phyloP scores from a whole-genome alignment of 2,888 invertebrate species.

The Brenthis hecate region DNA sequence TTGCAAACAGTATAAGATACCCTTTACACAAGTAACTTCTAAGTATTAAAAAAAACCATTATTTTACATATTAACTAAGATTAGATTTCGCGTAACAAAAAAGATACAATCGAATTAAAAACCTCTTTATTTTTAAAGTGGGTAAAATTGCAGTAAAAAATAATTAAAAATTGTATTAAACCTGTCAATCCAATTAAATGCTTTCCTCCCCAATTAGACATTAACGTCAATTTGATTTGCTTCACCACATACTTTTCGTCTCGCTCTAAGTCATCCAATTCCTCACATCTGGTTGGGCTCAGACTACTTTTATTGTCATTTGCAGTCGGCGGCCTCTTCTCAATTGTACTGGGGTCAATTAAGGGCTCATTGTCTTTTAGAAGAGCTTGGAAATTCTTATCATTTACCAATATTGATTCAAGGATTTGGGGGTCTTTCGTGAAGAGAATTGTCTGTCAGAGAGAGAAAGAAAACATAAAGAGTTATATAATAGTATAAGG shows the following conservation, averaged over 20 bases:
- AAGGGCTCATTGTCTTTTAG: slow-evolving; percentile 67
- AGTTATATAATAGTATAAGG: not conserved
- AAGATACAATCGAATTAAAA: no score
- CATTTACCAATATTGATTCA: slow-evolving; percentile 71
- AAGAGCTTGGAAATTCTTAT: slow-evolving; percentile 68
- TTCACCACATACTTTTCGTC: slow-evolving; percentile 63
- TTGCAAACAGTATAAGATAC: no score
- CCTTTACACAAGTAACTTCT: no score
- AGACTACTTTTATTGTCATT: slow-evolving; percentile 59
- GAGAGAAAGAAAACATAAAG: not conserved
- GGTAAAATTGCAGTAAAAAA: no score
- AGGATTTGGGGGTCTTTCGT: slow-evolving; percentile 89
- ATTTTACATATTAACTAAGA: no score
- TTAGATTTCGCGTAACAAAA: not conserved
- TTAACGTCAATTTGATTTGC: slow-evolving; percentile 79
- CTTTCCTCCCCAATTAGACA: slow-evolving; percentile 85
- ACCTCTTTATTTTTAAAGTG: not conserved
- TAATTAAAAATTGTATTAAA: slow-evolving; percentile 22
- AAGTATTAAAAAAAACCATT: no score
- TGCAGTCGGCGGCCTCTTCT: slow-evolving; percentile 84
- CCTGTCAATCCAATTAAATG: slow-evolving; percentile 84
- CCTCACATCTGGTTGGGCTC: slow-evolving; percentile 53
- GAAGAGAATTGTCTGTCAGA: slow-evolving; percentile 89
- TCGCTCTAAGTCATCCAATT: slow-evolving; percentile 49
- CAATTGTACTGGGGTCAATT: slow-evolving; percentile 50